These are phyloP conservation scores for Chloroclysta siterata DNA, from an alignment of 2,888 invertebrate species.

Conservation along the genomic window DNA sequence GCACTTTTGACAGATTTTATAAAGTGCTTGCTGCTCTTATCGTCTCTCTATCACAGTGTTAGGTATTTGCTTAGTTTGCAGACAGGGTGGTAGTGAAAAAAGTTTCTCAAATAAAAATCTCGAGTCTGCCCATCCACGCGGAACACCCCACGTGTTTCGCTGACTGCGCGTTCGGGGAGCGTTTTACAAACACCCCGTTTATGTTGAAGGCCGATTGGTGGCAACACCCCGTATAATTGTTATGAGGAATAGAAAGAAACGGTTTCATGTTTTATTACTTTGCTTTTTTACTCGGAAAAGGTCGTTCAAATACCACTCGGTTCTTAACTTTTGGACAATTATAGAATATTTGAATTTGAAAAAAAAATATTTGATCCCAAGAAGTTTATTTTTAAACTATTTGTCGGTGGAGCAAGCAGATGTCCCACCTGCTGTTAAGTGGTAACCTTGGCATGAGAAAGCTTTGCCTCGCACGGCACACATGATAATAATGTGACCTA, in stretches of 20 bases:
- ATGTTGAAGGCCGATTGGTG: constrained; percentile 41
- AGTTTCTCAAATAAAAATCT: constrained; percentile 81
- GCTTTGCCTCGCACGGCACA: no score
- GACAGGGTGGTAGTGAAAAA: constrained; percentile 78
- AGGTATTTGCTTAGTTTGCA: constrained; percentile 81
- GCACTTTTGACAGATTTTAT: background rate
- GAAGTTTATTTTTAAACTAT: no score
- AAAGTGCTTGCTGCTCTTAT: constrained; percentile 8
- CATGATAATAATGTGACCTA: no score
- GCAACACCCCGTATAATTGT: constrained; percentile 37
- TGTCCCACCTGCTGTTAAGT: no score
- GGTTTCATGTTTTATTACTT: no score
- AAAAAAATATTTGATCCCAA: no score
- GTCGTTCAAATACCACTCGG: no score
- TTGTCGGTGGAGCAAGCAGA: no score
- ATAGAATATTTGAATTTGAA: no score
- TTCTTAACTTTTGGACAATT: no score
- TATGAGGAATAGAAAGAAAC: constrained; percentile 6
- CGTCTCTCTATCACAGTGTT: constrained; percentile 50
- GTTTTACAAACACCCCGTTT: constrained; percentile 38
- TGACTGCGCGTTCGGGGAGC: constrained; percentile 60
- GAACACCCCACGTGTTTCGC: constrained; percentile 69
- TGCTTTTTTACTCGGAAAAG: no score
- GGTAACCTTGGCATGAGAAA: no score
- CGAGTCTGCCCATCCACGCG: constrained; percentile 61